These are phyloP conservation scores for Grammomys dolichurus DNA, from an alignment of 2,113 vertebrate genomes.

Conservation along the genomic window DNA sequence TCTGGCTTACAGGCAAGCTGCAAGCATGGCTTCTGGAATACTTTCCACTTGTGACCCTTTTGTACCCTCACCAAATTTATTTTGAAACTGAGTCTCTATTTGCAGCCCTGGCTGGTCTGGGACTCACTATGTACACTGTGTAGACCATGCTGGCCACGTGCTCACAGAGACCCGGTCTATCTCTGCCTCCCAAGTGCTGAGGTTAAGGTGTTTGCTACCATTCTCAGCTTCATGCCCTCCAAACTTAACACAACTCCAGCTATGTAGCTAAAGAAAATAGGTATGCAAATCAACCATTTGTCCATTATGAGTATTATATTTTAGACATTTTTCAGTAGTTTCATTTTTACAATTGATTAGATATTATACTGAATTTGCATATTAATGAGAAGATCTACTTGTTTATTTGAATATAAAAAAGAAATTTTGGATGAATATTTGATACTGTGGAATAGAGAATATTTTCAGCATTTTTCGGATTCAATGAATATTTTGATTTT, in stretches of 20 bases:
- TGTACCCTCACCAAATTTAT: background rate
- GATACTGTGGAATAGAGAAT: background rate
- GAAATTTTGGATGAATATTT: background rate
- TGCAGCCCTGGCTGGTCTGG: background rate
- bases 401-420: background rate
- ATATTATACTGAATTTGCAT: background rate
- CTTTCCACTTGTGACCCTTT: background rate
- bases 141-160: background rate
- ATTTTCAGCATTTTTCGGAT: background rate
- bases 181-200: background rate
- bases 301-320: background rate
- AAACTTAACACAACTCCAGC: background rate
- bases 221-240: background rate
- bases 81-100: background rate
- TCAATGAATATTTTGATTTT: background rate
- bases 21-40: background rate
- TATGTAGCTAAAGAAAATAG: background rate
- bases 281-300: background rate
- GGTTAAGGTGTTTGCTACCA: background rate
- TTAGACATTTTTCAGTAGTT: background rate
- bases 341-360: background rate
- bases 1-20: no score
- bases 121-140: background rate
- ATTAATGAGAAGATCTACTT: background rate
- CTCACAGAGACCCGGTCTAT: background rate